Evolutionary conservation across 2,113 vertebrate species (phyloP).

Genomic region (Dipodomys spectabilis): DNA sequence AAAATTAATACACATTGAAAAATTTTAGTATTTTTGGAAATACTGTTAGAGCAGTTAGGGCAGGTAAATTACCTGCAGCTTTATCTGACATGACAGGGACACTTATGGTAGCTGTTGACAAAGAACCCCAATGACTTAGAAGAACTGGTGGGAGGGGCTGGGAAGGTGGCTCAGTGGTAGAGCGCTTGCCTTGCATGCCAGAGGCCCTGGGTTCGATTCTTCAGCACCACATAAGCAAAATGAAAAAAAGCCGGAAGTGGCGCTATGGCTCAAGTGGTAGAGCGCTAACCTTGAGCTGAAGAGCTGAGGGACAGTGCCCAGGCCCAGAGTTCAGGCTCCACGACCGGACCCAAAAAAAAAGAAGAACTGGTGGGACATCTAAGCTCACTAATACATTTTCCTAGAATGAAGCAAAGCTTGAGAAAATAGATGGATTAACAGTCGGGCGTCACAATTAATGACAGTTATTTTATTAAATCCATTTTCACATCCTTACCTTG

Average conservation of each 20-base stretch:
- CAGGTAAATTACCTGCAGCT: not conserved
- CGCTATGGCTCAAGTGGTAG: too few relatives aligned
- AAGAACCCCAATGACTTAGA: conserved; percentile 7
- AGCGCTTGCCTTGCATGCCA: too few relatives aligned
- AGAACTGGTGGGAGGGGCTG: not conserved
- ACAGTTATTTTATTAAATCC: conserved; percentile 19
- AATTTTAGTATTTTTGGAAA: conserved; percentile 10
- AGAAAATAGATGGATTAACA: not conserved
- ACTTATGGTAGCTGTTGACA: not conserved
- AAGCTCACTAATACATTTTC: conserved; percentile 30
- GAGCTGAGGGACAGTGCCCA: too few relatives aligned
- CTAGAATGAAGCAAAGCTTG: conserved; percentile 47
- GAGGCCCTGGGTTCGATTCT: too few relatives aligned
- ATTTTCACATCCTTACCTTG: not conserved
- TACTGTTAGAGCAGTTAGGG: not conserved
- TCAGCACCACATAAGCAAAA: too few relatives aligned
- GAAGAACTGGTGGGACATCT: not conserved
- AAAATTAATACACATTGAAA: not conserved
- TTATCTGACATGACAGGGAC: not conserved
- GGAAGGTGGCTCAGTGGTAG: too few relatives aligned
- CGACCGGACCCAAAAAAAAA: too few relatives aligned
- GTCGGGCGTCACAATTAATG: not conserved
- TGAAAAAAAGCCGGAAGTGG: too few relatives aligned
- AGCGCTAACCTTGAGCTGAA: too few relatives aligned
- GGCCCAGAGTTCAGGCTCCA: too few relatives aligned